A percentile compares a stretch with the other conserved stretches of the same genome.
Conservation (phyloP, 1,140 invertebrate genomes). For the Drosophila azteca region DNA sequence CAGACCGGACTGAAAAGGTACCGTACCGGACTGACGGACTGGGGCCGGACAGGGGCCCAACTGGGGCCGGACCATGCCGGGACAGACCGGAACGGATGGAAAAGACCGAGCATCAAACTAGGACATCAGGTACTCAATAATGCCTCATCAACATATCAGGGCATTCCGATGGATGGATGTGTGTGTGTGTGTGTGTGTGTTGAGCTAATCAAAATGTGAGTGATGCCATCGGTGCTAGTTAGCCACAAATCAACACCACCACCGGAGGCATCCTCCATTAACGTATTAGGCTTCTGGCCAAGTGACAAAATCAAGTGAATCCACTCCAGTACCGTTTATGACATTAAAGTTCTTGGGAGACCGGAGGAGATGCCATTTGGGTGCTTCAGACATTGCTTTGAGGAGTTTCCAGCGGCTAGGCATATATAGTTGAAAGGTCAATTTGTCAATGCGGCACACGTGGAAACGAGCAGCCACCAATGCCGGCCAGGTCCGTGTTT, state of each 20-base stretch:
- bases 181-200: not conserved
- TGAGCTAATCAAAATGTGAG: conserved; percentile 41
- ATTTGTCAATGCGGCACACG: too few species aligned
- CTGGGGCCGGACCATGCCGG: too few species aligned
- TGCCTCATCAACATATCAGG: conserved; percentile 50
- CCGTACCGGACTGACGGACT: too few species aligned
- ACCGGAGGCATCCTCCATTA: conserved; percentile 12
- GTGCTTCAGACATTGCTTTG: too few species aligned
- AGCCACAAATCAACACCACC: conserved; percentile 32
- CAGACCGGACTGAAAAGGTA: not conserved
- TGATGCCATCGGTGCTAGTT: conserved; percentile 18
- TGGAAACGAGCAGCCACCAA: too few species aligned
- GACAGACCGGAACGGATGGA: conserved; percentile 1
- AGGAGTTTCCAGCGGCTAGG: too few species aligned
- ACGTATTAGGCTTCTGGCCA: conserved; percentile 2
- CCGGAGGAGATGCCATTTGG: too few species aligned
- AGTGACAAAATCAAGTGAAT: not conserved
- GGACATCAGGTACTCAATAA: conserved; percentile 22
- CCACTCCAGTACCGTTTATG: not conserved
- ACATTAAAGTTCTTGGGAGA: too few species aligned
- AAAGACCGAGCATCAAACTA: conserved; percentile 3
- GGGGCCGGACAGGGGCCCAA: too few species aligned
- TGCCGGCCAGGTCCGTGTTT: too few species aligned
- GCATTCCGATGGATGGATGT: conserved; percentile 23
- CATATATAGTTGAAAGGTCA: too few species aligned